Conservation (phyloP, 2,113 vertebrate species). For the Hirundichthys speculiger region DNA sequence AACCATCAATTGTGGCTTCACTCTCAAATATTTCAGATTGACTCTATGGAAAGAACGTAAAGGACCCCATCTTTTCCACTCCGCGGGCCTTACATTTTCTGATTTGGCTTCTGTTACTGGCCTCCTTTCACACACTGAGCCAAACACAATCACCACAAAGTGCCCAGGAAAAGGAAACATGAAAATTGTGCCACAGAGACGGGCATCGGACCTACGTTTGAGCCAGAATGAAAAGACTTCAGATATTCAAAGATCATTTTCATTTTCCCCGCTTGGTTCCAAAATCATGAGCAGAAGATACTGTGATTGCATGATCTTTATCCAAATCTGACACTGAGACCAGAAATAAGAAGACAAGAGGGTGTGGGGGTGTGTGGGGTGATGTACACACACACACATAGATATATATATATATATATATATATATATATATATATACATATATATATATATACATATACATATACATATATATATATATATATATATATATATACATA, state of each 20-base stretch:
- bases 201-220: not conserved
- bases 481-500: too few species aligned
- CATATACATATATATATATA: too few species aligned
- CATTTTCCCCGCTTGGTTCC: not conserved
- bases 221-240: not conserved
- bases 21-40: conserved; percentile 75
- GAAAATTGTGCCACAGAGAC: not conserved
- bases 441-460: too few species aligned
- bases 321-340: not conserved
- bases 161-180: conserved; percentile 12
- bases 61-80: conserved; percentile 71
- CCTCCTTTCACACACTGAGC: conserved; percentile 12
- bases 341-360: conserved; percentile 37
- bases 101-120: conserved; percentile 17
- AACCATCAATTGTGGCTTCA: conserved; percentile 78
- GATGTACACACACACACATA: too few species aligned
- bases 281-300: too few species aligned
- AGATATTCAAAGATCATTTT: conserved; percentile 1
- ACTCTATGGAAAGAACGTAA: conserved; percentile 80
- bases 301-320: too few species aligned
- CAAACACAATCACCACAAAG: conserved; percentile 46
- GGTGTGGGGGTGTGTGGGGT: too few species aligned
- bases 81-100: conserved; percentile 38
- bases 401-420: too few species aligned
- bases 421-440: too few species aligned